Evolutionary conservation across 2,888 invertebrate genomes (phyloP), one percentile per base, ranked within the genome.

Genomic region (Pharmacophagus antenor): DNA sequence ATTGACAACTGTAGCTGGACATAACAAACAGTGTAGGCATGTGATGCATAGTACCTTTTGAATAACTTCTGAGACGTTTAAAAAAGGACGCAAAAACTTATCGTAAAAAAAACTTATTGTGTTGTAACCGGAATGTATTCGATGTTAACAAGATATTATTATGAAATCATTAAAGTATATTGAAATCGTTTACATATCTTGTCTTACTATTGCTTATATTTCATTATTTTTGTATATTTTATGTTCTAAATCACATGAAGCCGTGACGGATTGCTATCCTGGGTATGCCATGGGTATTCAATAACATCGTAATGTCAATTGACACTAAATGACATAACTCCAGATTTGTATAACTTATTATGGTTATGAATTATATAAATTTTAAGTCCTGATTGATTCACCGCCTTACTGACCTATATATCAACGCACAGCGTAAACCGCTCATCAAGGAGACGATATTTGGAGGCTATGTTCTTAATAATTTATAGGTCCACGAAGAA

Each of bases 101-200:
- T n/a, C 15, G 15, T 44, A 44, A 44, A 18, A 44, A 44, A 18
- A n/a, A n/a, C 18, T 15, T 44, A n/a, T 20, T 44, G n/a, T 44
- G 18, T 8, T 0, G 17, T 44, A 18, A 18, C 42, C 17, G 18
- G 42, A 31, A 50, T 50, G 25, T 54, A 46, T 54, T 46, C 8
- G 27, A 25, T 23, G 37, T 8, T 52, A 53, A 23, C 37, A 22
- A 52, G n/a, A n/a, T 15, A 5, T 52, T 22, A 10, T 42, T 52
- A 22, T n/a, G 3, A 22, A 22, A 31, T 21, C 23, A 17, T 56
- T 56, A 56, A 48, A 48, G 22, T 17, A 21, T 37, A 48, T 17
- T 48, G 47, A 48, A 21, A 55, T 18, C 20, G 31, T 21, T 27
- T 22, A 42, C n/a, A n/a, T 51, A 51, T 27, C 20, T 18, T 37